Conservation (phyloP, 2,888 invertebrate species). For the Asteroscopus sphinx region DNA sequence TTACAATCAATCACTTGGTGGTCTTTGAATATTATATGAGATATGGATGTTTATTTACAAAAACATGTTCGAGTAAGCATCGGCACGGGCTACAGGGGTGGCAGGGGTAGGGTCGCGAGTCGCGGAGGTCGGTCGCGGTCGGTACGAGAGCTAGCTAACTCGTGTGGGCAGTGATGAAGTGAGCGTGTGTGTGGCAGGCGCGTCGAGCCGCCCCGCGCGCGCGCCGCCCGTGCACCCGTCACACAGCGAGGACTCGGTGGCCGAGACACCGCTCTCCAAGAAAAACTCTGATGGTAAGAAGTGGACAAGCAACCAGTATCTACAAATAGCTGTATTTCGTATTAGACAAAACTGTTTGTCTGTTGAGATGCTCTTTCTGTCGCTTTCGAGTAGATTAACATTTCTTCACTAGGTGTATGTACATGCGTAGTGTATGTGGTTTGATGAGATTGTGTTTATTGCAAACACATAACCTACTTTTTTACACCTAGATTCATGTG, state of each 20-base stretch:
- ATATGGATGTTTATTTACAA: constrained; percentile 5
- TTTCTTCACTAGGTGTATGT: constrained; percentile 67
- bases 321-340: constrained; percentile 69
- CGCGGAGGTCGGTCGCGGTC: constrained; percentile 20
- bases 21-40: constrained; percentile 18
- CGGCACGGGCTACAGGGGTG: too few relatives aligned
- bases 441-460: constrained; percentile 55
- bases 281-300: constrained; percentile 96
- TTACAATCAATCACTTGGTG: constrained; percentile 31
- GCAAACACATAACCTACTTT: constrained; percentile 60
- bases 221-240: constrained; percentile 90
- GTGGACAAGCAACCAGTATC: constrained; percentile 62
- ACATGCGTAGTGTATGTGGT: constrained; percentile 65
- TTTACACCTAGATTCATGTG: constrained; percentile 56
- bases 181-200: constrained; percentile 87
- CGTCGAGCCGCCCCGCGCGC: constrained; percentile 80
- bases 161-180: constrained; percentile 76
- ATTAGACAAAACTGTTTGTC: constrained; percentile 72
- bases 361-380: constrained; percentile 78
- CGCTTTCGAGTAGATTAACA: constrained; percentile 75
- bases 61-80: constrained; percentile 11
- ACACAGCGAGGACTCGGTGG: constrained; percentile 95
- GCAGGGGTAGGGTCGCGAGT: constrained; percentile 8
- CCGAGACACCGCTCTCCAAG: constrained; percentile 94
- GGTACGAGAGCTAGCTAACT: constrained; percentile 34